Percentiles rank a stretch among this genome's conserved stretches.
Conservation (phyloP, 2,888 invertebrate genomes). For the Limenitis camilla region DNA sequence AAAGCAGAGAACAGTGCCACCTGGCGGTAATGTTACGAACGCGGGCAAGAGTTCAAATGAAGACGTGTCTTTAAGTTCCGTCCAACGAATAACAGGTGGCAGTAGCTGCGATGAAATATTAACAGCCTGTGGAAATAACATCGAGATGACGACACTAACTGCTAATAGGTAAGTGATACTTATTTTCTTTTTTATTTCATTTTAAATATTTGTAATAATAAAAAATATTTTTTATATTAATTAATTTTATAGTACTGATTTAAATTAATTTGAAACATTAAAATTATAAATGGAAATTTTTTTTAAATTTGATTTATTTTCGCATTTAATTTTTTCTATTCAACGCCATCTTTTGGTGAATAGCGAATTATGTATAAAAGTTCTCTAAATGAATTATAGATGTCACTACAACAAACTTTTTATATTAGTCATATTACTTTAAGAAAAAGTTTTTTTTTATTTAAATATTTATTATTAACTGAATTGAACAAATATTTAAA, state of each 20-base stretch:
- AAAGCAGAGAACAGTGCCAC: conserved; percentile 78
- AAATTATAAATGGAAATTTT: too few species aligned
- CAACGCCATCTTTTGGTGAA: conserved; percentile 29
- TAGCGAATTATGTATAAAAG: not conserved
- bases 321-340: too few species aligned
- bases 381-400: not conserved
- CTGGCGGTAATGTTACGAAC: conserved; percentile 57
- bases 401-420: not conserved
- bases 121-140: conserved; percentile 57
- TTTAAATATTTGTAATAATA: not conserved
- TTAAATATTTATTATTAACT: too few species aligned
- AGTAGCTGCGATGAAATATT: conserved; percentile 67
- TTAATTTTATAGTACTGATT: too few species aligned
- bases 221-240: too few species aligned
- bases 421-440: not conserved
- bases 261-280: too few species aligned
- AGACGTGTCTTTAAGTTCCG: conserved; percentile 57
- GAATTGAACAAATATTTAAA: too few species aligned
- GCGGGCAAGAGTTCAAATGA: conserved; percentile 51
- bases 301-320: too few species aligned
- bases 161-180: conserved; percentile 56
- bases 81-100: conserved; percentile 75
- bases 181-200: not conserved
- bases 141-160: conserved; percentile 67
- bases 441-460: not conserved